A percentile compares a stretch with the other conserved stretches of the same genome.
phyloP scores from a whole-genome alignment of 2,888 invertebrate species.

The Punctoribates punctum region DNA sequence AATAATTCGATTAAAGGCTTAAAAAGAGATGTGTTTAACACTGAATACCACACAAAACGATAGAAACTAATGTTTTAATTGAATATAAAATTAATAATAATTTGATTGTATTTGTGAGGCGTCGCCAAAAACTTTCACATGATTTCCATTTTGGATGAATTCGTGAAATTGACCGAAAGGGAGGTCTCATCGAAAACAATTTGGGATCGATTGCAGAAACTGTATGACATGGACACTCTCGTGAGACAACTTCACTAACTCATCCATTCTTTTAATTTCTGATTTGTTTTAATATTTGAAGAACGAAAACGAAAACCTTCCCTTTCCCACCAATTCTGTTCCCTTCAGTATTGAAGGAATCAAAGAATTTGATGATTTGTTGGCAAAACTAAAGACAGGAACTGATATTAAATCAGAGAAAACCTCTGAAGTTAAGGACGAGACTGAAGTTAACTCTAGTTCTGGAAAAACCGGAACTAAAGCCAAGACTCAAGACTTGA shows the following conservation, averaged over 20 bases:
- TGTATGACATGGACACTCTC: conserved; percentile 40
- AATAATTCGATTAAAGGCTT: no score
- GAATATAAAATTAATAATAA: not conserved
- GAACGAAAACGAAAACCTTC: conserved; percentile 64
- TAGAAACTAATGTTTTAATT: no score
- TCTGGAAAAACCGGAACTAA: not conserved
- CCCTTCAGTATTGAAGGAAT: conserved; percentile 59
- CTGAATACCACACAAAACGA: no score
- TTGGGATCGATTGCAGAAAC: conserved; percentile 32
- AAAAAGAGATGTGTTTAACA: no score
- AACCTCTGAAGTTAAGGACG: conserved; percentile 41
- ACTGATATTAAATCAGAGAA: conserved; percentile 16
- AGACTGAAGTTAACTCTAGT: conserved; percentile 6
- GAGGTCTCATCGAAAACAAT: conserved; percentile 28
- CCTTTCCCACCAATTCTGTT: conserved; percentile 62
- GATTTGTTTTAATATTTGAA: conserved; percentile 52
- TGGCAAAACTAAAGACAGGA: not conserved
- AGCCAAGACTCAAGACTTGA: conserved; percentile 12
- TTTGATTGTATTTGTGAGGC: conserved; percentile 12
- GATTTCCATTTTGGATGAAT: conserved; percentile 31
- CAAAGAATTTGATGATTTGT: conserved; percentile 36
- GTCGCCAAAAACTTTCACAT: conserved; percentile 36
- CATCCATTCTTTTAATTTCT: not conserved
- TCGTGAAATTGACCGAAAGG: not conserved
- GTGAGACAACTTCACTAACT: not conserved